Evolutionary conservation across 2,113 vertebrate species (phyloP).

Genomic region (Xerus inauris): DNA sequence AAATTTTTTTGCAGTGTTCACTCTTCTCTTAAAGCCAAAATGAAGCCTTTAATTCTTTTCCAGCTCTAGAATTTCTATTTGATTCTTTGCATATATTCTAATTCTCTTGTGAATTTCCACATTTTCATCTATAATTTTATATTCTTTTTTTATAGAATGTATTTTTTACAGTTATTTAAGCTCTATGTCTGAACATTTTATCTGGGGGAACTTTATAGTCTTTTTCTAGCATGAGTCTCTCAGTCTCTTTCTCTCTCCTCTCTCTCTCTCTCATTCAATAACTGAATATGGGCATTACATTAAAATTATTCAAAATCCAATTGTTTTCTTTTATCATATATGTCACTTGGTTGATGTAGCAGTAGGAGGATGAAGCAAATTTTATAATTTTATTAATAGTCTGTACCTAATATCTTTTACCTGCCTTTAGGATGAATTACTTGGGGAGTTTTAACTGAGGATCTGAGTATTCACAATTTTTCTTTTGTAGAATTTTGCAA

Average conservation of each 20-base stretch:
- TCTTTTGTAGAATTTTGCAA: background rate
- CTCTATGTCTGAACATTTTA: background rate
- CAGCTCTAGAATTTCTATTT: background rate
- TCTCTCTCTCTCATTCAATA: background rate
- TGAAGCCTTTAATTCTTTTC: background rate
- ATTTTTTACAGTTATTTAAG: background rate
- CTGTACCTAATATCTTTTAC: no score
- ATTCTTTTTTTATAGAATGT: background rate
- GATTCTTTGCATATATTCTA: background rate
- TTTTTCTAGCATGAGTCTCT: background rate
- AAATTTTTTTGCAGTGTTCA: background rate
- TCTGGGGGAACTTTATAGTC: background rate
- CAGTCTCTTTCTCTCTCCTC: background rate
- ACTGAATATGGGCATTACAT: background rate
- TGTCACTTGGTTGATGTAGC: background rate
- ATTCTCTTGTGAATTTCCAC: background rate
- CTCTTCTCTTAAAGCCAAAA: background rate
- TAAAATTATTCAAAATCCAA: background rate
- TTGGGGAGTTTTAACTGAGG: background rate
- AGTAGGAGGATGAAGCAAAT: background rate
- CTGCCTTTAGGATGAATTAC: background rate
- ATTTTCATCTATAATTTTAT: background rate
- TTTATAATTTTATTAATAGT: background rate
- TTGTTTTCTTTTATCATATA: background rate
- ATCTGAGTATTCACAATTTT: background rate